phyloP scores from a whole-genome alignment of 2,113 vertebrate species.

The Pollimyrus isidori region DNA sequence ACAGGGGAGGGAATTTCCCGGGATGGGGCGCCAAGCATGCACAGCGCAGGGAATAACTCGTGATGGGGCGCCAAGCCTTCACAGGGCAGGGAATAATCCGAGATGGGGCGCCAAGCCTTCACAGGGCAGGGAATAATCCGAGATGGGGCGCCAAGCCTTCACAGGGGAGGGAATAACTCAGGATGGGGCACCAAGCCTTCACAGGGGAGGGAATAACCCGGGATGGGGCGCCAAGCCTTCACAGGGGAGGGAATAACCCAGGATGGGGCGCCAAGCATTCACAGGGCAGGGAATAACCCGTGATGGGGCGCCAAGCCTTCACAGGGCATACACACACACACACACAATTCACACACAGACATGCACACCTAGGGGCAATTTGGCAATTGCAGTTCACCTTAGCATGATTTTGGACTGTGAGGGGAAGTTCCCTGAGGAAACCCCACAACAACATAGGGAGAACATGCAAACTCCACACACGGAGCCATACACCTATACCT shows the following conservation, averaged over 20 bases:
- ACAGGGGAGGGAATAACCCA: background rate
- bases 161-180: background rate
- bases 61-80: background rate
- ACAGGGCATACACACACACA: background rate
- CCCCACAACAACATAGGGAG: background rate
- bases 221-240: background rate
- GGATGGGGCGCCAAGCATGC: background rate
- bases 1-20: background rate
- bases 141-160: background rate
- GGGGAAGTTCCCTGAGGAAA: background rate
- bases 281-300: background rate
- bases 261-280: background rate
- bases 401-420: background rate
- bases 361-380: background rate
- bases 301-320: background rate
- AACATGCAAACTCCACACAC: background rate
- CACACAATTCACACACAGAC: background rate
- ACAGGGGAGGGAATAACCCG: background rate
- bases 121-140: background rate
- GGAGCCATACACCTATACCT: background rate
- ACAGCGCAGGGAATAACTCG: background rate
- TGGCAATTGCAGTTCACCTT: background rate
- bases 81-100: background rate
- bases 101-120: background rate
- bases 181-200: background rate